These are phyloP conservation scores for Octopus sinensis DNA, from an alignment of 1,140 invertebrate species.

Conservation along the genomic window DNA sequence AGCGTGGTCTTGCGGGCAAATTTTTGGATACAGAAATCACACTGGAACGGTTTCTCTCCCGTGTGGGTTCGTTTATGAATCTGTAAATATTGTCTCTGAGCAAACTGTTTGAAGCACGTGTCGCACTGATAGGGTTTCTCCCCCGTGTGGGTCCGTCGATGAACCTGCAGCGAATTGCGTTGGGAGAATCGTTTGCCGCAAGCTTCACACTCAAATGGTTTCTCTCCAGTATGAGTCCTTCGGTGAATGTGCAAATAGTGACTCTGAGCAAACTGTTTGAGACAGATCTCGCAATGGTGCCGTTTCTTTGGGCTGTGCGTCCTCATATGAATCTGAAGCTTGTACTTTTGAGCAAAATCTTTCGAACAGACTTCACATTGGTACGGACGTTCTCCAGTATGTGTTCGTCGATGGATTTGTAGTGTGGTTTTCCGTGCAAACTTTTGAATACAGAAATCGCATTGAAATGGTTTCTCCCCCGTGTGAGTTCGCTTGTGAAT, in stretches of 20 bases:
- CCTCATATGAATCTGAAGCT: constrained; percentile 11
- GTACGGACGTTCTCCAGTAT: constrained; percentile 27
- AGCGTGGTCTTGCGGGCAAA: constrained; percentile 36
- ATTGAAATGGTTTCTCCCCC: constrained; percentile 83
- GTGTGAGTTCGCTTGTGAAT: constrained; percentile 62
- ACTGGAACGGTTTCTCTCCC: constrained; percentile 36
- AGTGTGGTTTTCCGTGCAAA: constrained; percentile 64
- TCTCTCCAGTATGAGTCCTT: constrained; percentile 72
- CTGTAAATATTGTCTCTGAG: constrained; percentile 14
- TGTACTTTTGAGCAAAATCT: background rate
- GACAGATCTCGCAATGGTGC: constrained; percentile 13
- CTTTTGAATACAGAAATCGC: constrained; percentile 84
- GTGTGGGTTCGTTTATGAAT: constrained; percentile 32
- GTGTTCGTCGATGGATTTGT: constrained; percentile 24
- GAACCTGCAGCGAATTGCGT: constrained; percentile 23
- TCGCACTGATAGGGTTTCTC: constrained; percentile 29
- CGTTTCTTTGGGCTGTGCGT: constrained; percentile 9
- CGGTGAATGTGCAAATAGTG: constrained; percentile 34
- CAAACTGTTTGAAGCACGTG: constrained; percentile 25
- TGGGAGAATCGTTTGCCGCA: constrained; percentile 83
- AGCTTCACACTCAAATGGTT: constrained; percentile 82
- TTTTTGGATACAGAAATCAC: constrained; percentile 32
- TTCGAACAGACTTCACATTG: constrained; percentile 21
- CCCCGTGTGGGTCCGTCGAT: constrained; percentile 23
- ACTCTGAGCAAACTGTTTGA: constrained; percentile 6